These are phyloP conservation scores for Liopterus haemorrhoidalis DNA, from an alignment of 2,888 invertebrate genomes.

Conservation along the genomic window DNA sequence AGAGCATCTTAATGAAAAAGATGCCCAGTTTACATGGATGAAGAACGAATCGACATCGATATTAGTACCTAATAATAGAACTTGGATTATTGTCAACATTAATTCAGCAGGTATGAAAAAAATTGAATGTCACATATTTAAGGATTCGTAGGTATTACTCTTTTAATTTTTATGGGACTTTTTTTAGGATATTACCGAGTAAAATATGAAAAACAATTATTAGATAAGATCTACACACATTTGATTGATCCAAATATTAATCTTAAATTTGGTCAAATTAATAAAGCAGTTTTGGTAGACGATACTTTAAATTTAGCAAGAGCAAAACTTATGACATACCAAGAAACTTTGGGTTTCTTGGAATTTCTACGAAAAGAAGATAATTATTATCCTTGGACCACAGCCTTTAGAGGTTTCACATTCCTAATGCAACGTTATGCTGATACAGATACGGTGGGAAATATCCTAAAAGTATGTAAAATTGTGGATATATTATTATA, in stretches of 20 bases:
- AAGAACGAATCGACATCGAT: too few relatives aligned
- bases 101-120: too few relatives aligned
- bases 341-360: constrained; percentile 58
- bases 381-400: constrained; percentile 73
- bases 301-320: constrained; percentile 73
- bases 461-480: constrained; percentile 10
- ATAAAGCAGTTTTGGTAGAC: constrained; percentile 72
- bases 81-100: too few relatives aligned
- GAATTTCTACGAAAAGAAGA: constrained; percentile 63
- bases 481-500: not conserved
- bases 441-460: constrained; percentile 34
- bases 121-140: too few relatives aligned
- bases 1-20: too few relatives aligned
- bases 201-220: constrained; percentile 57
- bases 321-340: constrained; percentile 55
- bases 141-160: too few relatives aligned
- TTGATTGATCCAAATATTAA: too few relatives aligned
- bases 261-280: constrained; percentile 59
- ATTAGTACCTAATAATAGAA: too few relatives aligned
- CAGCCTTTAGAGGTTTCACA: constrained; percentile 51
- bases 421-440: constrained; percentile 40
- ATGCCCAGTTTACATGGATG: too few relatives aligned
- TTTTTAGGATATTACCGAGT: constrained; percentile 61
- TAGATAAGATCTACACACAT: constrained; percentile 54
- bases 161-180: not conserved